Conservation (phyloP, 2,113 vertebrate genomes). For the Aldabrachelys gigantea region DNA sequence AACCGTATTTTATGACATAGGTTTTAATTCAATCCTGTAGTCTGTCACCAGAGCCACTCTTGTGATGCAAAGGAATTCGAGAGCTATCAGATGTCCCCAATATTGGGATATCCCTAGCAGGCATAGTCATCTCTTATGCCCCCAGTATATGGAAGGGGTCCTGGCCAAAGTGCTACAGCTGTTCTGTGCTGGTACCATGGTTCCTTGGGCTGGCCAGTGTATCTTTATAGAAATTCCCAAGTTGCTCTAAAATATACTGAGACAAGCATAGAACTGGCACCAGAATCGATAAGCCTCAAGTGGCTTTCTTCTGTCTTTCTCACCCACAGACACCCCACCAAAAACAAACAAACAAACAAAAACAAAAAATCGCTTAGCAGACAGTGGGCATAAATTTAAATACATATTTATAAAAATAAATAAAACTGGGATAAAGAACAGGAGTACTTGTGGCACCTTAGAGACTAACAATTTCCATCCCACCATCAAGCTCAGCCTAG, state of each 20-base stretch:
- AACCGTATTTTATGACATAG: not conserved
- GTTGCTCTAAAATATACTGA: not conserved
- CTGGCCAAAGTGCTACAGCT: fast-evolving
- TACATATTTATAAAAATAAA: not conserved
- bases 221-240: not conserved
- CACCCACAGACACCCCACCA: not conserved
- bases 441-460: no score
- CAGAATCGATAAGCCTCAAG: not conserved
- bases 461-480: no score
- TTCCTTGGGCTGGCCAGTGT: not conserved
- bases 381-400: not conserved
- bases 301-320: not conserved
- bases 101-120: not conserved
- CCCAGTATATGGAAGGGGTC: not conserved
- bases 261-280: not conserved
- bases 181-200: not conserved
- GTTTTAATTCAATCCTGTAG: fast-evolving
- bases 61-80: fast-evolving
- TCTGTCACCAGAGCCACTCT: fast-evolving
- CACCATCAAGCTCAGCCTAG: no score
- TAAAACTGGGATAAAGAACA: not conserved
- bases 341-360: no score
- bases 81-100: not conserved
- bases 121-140: fast-evolving
- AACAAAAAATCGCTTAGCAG: not conserved